Evolutionary conservation across 2,797 vertebrate genomes (phyloP), one percentile per base, ranked within the genome.

Genomic region (Tauraco hartlaubi): DNA sequence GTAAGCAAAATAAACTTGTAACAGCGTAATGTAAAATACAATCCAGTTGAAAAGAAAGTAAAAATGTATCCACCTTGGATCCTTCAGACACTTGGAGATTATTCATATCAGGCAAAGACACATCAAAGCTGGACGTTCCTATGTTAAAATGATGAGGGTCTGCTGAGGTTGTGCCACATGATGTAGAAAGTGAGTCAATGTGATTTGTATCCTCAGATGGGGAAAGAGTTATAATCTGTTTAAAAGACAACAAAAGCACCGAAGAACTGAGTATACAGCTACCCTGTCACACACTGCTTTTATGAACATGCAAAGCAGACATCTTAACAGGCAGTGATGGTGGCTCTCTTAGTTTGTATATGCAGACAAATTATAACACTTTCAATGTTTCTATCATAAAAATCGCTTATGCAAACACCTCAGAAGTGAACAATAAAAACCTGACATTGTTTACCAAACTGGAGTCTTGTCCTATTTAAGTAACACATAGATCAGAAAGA

Each of bases 171-270:
- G 98, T 98, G 93, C 99, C 99, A 48, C 99, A 99, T 39, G 99
- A 99, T 1, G 98, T 98, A 41, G 98, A 98, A 62, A 99, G 98
- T 43, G 99, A 98, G 90, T 99, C 99, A 31, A 99, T 98, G 96
- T 99, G 98, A 96, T 98, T 99, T 78, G 98, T 98, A 97, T 99
- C 99, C 85, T 99, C 99, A 33, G 99, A 99, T n/a, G 99, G 99
- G 82, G 99, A 99, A 37, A 99, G 99, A 91, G 98, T 99, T 98
- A 99, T 98, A 31, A 99, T 99, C 99, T 99, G 97, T 75, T 98
- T 97, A 67, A 83, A 98, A 59, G 96, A 88, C 63, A 94, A 56
- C 71, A 91, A 64, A 52, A 89, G 46, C 52, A 77, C 26, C 55
- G 29, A 92, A 85, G 11, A 85, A 80, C 11, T 78, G n/a, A 91